phyloP scores from a whole-genome alignment of 1,140 invertebrate species.

The Apocrypta bakeri region DNA sequence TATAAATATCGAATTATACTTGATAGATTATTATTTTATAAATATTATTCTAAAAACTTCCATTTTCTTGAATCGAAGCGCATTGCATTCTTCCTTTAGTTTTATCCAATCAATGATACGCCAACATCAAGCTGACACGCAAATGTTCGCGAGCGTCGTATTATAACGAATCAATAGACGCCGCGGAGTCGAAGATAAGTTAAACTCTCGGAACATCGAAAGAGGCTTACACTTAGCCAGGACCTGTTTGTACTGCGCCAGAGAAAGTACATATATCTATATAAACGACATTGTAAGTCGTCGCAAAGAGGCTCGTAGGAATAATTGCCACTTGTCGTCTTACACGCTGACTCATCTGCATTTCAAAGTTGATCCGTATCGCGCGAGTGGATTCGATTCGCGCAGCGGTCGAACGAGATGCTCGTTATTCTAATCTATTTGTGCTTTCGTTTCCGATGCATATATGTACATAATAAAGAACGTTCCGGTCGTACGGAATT shows the following conservation, averaged over 20 bases:
- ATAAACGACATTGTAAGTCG: not conserved
- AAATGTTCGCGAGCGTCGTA: too few species aligned
- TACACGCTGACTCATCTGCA: conserved; percentile 1
- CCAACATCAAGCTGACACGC: too few species aligned
- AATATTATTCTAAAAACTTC: too few species aligned
- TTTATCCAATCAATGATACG: too few species aligned
- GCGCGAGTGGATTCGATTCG: not conserved
- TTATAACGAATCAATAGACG: conserved; percentile 16
- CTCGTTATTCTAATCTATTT: not conserved
- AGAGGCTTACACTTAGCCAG: conserved; percentile 2
- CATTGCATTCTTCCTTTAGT: too few species aligned
- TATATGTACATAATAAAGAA: too few species aligned
- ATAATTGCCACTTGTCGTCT: conserved; percentile 29
- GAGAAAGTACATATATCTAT: conserved; percentile 21
- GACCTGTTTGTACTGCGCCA: not conserved
- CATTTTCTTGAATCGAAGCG: too few species aligned
- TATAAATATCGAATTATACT: too few species aligned
- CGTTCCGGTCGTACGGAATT: too few species aligned
- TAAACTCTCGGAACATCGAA: not conserved
- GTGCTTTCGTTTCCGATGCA: not conserved
- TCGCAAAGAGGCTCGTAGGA: not conserved
- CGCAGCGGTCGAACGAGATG: not conserved
- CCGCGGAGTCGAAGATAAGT: not conserved
- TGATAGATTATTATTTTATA: too few species aligned
- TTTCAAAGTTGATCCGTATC: not conserved